phyloP scores from a whole-genome alignment of 2,888 invertebrate species.

The Drosophila prostipennis region DNA sequence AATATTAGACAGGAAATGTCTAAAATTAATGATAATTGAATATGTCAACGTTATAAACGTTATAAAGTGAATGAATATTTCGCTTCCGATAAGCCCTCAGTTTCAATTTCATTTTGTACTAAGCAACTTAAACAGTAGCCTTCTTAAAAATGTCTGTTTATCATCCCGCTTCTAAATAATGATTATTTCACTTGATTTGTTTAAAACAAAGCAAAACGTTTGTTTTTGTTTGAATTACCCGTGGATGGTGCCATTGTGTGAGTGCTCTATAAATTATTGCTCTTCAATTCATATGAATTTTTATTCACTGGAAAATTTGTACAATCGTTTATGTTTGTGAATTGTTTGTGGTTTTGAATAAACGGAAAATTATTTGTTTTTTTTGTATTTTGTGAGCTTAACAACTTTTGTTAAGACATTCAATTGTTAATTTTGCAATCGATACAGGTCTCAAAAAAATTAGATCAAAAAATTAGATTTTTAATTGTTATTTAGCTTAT shows the following conservation, averaged over 20 bases:
- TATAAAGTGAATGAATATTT: too few relatives aligned
- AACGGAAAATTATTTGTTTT: neutral
- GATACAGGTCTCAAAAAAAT: too few relatives aligned
- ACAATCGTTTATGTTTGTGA: neutral
- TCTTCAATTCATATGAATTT: constrained; percentile 23
- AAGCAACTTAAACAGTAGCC: neutral
- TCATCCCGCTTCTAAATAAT: constrained; percentile 17
- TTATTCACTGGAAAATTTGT: constrained; percentile 31
- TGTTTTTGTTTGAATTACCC: constrained; percentile 17
- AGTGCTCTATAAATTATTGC: constrained; percentile 22
- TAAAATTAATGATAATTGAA: neutral
- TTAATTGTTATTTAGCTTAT: too few relatives aligned
- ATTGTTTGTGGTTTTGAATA: constrained; percentile 9
- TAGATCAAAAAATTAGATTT: too few relatives aligned
- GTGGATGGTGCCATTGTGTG: constrained; percentile 16
- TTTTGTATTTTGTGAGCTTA: neutral
- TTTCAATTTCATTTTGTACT: neutral
- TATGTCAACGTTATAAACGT: too few relatives aligned
- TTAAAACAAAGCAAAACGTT: constrained; percentile 29
- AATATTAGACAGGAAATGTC: too few relatives aligned
- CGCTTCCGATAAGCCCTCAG: constrained; percentile 12
- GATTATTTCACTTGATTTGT: constrained; percentile 9
- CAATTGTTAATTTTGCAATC: too few relatives aligned
- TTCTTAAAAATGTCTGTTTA: constrained; percentile 23
- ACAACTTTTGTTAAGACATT: too few relatives aligned